Conservation (phyloP, 2,888 invertebrate species). For the Lycocerus yunnanus region DNA sequence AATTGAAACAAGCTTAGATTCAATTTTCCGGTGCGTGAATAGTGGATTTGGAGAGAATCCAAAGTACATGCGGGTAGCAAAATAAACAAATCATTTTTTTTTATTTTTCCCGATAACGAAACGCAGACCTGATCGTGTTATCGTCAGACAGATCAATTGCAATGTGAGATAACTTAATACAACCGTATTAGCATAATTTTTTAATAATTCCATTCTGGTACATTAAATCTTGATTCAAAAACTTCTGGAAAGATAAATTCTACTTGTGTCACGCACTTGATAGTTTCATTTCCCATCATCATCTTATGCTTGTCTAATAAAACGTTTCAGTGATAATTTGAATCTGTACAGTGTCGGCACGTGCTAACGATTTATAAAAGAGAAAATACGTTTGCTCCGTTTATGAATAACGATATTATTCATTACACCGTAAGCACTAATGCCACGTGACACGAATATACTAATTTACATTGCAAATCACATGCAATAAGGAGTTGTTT, state of each 20-base stretch:
- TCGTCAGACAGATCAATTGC: not conserved
- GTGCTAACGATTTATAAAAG: constrained; percentile 22
- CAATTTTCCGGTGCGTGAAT: not conserved
- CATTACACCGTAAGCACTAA: constrained; percentile 21
- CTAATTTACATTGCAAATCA: constrained; percentile 24
- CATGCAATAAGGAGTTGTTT: constrained; percentile 4
- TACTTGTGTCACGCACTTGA: not conserved
- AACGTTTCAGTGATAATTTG: constrained; percentile 11
- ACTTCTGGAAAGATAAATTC: not conserved
- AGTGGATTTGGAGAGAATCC: not conserved
- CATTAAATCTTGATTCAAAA: not conserved
- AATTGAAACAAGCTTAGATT: not conserved
- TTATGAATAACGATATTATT: constrained; percentile 24
- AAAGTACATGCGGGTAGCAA: not conserved
- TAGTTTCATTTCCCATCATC: not conserved
- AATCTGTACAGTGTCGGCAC: constrained; percentile 17
- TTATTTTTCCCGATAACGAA: not conserved
- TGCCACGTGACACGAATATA: constrained; percentile 23
- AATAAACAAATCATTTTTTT: not conserved
- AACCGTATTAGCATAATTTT: not conserved
- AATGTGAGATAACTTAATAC: not conserved
- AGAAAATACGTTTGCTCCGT: constrained; percentile 25
- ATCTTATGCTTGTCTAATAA: not conserved
- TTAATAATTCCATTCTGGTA: not conserved
- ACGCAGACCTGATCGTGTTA: not conserved